Evolutionary conservation across 1,140 invertebrate species (phyloP), one percentile per base, ranked within the genome.

Genomic region (Cotesia chilonis): DNA sequence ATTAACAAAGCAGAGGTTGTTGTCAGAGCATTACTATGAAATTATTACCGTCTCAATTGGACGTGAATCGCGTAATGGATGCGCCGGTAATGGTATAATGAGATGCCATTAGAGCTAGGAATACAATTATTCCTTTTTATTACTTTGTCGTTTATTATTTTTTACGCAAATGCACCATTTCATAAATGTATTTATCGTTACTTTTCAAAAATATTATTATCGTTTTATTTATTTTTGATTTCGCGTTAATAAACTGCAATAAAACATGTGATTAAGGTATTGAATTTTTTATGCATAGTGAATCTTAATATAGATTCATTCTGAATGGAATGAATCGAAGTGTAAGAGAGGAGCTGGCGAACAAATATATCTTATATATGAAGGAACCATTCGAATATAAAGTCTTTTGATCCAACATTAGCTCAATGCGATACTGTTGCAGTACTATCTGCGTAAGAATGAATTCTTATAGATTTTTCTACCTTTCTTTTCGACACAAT

Each of bases 31-130:
- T 20, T 9, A 20, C 20, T 59, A 28, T 63, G 38, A 65, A 71
- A 71, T 71, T 71, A 71, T 71, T 71, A 71, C 65, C 70, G 63
- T 57, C 61, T 65, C 60, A 28, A 71, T 71, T 57, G 68, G 59
- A 70, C 68, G 60, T 41, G 41, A 61, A 36, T 36, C 57, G 57
- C 47, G 68, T 70, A 70, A 70, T 70, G 68, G 68, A 70, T 59
- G 68, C 41, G 57, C 70, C 70, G 70, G 70, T 65, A 71, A 71
- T 71, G 61, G 70, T 61, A 35, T 71, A 71, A 71, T 61, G 70
- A 71, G 60, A 51, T 51, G 61, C 61, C 70, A 71, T 71, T 71
- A 71, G 63, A 54, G 47, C 20, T 12, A 20, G 14, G 61, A 71
- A 52, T 52, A 63, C 61, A 20, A 37, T 17, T 37, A 41, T 12